Evolutionary conservation across 2,888 invertebrate species (phyloP), one percentile per base, ranked within the genome.

Genomic region (Cataglyphis rosenhaueri): DNA sequence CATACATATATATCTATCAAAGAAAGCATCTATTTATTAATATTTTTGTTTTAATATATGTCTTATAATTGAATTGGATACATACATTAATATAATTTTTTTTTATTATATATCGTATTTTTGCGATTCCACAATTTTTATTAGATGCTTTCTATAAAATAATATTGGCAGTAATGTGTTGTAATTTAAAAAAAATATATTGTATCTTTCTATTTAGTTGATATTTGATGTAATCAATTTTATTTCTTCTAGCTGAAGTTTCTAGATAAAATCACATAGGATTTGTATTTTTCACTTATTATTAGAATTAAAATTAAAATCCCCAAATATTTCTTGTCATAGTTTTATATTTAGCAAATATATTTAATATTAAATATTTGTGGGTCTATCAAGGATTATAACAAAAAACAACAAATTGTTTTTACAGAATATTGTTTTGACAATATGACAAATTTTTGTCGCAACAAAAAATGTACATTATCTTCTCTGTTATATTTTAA

Each of bases 81-180:
- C 15, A 52, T 52, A 32, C 61, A 29, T 57, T 25, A 35, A 32
- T 64, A 29, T n/a, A 32, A n/a, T 38, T 12, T 9, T 38, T 38
- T 48, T 75, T 15, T 52, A 10, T 25, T 64, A 8, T 48, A 48
- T n/a, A 1, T 65, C 15, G 4, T 48, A 35, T 64, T 38, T 35
- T 61, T 12, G 35, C 35, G 3, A 64, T 2, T 61, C 32, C 21
- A n/a, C 10, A 32, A 74, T 74, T 74, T 74, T 74, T 44, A 62
- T 61, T 44, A 61, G 74, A 0, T 44, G 1, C 61, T 74, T 74
- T 74, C n/a, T 74, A 44, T 74, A 61, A 74, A 12, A 9, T 74
- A 61, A 64, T 21, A 52, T 5, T 62, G 10, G 10, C 48, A 52
- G 52, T 75, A 75, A 21, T 25, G 12, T 44, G 21, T 57, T 74